A percentile compares a stretch with the other conserved stretches of the same genome.
phyloP scores from a whole-genome alignment of 1,140 invertebrate species.

The Planococcus citri region DNA sequence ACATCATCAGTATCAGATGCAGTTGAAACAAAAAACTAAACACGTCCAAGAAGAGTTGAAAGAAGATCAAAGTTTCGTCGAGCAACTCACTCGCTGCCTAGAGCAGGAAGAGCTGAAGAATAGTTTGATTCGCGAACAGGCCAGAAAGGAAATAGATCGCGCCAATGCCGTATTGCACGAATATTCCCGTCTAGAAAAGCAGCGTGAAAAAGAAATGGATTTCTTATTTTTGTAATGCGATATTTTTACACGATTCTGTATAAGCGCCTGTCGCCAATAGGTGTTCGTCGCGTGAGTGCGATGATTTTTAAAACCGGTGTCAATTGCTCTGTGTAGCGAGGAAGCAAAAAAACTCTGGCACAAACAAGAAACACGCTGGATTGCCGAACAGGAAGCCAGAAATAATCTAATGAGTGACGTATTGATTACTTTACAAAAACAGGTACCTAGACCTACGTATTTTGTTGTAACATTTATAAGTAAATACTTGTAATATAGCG shows the following conservation, averaged over 20 bases:
- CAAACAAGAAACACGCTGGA: constrained; percentile 24
- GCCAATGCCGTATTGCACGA: constrained; percentile 16
- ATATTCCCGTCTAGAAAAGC: constrained; percentile 20
- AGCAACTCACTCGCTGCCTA: background rate
- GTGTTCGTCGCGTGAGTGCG: no score
- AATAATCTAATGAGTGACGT: constrained; percentile 21
- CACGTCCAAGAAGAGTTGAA: constrained; percentile 22
- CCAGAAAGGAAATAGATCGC: constrained; percentile 17
- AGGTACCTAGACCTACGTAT: background rate
- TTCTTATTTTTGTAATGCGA: constrained; percentile 24
- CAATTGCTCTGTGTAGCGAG: constrained; percentile 21
- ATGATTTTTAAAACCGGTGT: background rate
- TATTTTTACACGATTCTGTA: no score
- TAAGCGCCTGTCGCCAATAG: no score
- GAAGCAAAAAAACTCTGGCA: constrained; percentile 24
- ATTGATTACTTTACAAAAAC: background rate
- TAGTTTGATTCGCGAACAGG: background rate
- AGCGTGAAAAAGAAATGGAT: constrained; percentile 23
- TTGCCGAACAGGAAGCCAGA: constrained; percentile 22
- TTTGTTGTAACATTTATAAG: background rate
- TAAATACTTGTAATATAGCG: no score
- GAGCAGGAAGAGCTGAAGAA: background rate
- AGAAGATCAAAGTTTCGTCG: constrained; percentile 19
- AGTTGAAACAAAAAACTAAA: constrained; percentile 17
- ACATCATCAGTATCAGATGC: background rate